Conservation (phyloP, 2,113 vertebrate genomes). For the Edolisoma coerulescens region DNA sequence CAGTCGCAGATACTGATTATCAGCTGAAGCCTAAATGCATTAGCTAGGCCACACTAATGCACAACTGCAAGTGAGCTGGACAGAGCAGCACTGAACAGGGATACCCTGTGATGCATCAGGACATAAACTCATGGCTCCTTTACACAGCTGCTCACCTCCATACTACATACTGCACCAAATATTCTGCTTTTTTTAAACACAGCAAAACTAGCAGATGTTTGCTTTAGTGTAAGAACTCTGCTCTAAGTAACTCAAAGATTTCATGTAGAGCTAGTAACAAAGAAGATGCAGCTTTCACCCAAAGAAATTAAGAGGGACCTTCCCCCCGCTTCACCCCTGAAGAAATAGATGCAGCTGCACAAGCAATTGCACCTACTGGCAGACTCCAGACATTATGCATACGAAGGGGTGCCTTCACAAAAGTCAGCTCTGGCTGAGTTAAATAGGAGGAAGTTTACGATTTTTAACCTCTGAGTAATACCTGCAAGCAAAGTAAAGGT, state of each 20-base stretch:
- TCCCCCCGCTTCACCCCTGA: not conserved
- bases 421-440: not conserved
- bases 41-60: not conserved
- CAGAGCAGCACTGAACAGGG: not conserved
- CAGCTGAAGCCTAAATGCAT: not conserved
- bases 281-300: not conserved
- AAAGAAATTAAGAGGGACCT: not conserved
- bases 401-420: not conserved
- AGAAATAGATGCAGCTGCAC: not conserved
- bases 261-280: not conserved
- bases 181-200: rapidly evolving
- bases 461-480: not conserved
- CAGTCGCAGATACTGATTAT: not conserved
- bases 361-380: rapidly evolving
- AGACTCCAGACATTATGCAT: not conserved
- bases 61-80: not conserved
- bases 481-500: not conserved
- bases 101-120: rapidly evolving
- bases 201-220: not conserved
- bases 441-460: not conserved
- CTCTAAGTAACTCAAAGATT: not conserved
- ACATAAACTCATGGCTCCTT: not conserved
- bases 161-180: not conserved
- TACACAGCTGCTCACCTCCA: not conserved
- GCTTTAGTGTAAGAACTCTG: not conserved